Base-by-base conservation (phyloP, 2,888 invertebrate species). In the Caenorhabditis sp. region DNA sequence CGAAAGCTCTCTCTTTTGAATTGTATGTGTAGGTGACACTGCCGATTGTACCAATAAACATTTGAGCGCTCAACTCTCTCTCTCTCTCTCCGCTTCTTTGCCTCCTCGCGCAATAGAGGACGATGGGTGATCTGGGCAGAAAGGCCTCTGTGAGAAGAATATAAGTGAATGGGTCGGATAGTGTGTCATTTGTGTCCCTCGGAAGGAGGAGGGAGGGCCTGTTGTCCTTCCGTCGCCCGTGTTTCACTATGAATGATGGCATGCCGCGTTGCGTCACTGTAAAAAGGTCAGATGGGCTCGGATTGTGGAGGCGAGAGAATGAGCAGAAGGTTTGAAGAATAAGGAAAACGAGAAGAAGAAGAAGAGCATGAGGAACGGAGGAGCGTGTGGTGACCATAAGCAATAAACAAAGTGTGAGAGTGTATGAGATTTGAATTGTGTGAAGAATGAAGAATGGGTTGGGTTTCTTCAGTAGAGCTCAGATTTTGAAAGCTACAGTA, bases 41-140 rank as follows among this genome's bases (percentile, higher is more conserved):
- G 76, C 59, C 59, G 69, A 61, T 70, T 77, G 77, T 77, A 77
- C 69, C 77, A 77, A 77, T 77, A 77, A 77, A 77, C 69, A 70
- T 70, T 63, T 54, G 44, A 47, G 70, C 26, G 72, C 47, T 22
- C 68, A 51, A 47, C 66, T 31, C 47, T 64, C 64, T 49, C 19
- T 49, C 56, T 56, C 69, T 35, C 24, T 56, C 8, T 38, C n/a
- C 49, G 14, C 22, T n/a, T 16, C 44, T 49, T 35, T 31, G 22
- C 24, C 26, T 41, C 56, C 56, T 58, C 58, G 44, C 58, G 70
- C 58, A 35, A 58, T 44, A 35, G 58, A 54, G 35, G 38, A 38
- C n/a, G n/a, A n/a, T n/a, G n/a, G 70, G 59, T 47, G 72, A 72
- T 69, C 58, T 72, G 59, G 26, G 26, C 24, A 14, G n/a, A 10